These are phyloP conservation scores for Polypterus senegalus DNA, from an alignment of 2,113 vertebrate species.

Conservation along the genomic window DNA sequence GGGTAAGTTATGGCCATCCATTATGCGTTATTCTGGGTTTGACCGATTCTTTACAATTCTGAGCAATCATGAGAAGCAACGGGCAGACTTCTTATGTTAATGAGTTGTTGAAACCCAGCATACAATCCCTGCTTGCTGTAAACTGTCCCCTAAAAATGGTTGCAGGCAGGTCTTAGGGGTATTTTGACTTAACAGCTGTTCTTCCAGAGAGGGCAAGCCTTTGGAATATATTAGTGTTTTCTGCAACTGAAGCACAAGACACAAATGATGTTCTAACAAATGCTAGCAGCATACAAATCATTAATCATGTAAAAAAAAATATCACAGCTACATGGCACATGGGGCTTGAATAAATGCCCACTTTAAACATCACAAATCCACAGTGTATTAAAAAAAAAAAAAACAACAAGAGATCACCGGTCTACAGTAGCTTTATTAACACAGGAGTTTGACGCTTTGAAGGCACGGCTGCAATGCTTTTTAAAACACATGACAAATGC, in stretches of 20 bases:
- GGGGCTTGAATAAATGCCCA: no score
- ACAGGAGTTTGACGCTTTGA: no score
- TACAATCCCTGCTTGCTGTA: conserved; percentile 20
- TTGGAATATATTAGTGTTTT: neutral
- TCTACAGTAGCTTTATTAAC: no score
- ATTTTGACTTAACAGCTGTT: conserved; percentile 2
- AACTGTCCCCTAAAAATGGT: conserved; percentile 8
- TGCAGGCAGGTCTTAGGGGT: conserved; percentile 3
- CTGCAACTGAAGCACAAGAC: neutral
- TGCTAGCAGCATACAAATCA: conserved; percentile 18
- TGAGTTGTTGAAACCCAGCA: conserved; percentile 18
- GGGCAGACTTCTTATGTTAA: conserved; percentile 24
- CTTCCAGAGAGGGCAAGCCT: neutral
- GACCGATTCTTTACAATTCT: neutral
- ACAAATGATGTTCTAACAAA: conserved; percentile 10
- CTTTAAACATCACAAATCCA: no score
- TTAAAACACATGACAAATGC: no score
- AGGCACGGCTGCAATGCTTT: no score
- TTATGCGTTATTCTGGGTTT: neutral
- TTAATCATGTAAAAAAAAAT: conserved; percentile 20
- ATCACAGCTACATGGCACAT: neutral
- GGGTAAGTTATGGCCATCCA: conserved; percentile 5
- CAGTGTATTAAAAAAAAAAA: no score
- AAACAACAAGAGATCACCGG: no score
- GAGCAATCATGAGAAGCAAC: conserved; percentile 29